phyloP scores from a whole-genome alignment of 2,888 invertebrate species.

The Icerya purchasi region DNA sequence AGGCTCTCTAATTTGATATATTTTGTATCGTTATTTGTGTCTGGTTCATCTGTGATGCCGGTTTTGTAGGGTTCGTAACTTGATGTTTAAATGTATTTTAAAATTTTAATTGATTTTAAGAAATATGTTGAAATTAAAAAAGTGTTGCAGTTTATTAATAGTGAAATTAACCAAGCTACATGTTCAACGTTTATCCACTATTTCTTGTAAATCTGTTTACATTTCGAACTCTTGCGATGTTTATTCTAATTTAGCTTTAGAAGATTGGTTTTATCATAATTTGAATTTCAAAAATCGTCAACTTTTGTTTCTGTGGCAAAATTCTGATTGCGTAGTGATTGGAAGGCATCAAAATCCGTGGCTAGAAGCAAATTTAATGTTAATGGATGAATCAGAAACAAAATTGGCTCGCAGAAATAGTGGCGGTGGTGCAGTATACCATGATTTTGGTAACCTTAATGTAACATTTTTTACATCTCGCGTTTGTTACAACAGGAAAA shows the following conservation, averaged over 20 bases:
- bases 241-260: slow-evolving; percentile 79
- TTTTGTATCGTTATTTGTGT: too few species aligned
- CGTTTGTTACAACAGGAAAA: slow-evolving; percentile 59
- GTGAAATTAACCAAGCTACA: too few species aligned
- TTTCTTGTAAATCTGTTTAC: slow-evolving; percentile 58
- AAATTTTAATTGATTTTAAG: too few species aligned
- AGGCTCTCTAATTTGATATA: too few species aligned
- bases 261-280: slow-evolving; percentile 86
- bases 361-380: slow-evolving; percentile 62
- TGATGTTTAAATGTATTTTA: too few species aligned
- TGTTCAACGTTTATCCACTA: too few species aligned
- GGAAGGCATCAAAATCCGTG: slow-evolving; percentile 96
- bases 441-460: slow-evolving; percentile 83
- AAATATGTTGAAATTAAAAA: too few species aligned
- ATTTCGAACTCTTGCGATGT: slow-evolving; percentile 81
- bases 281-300: slow-evolving; percentile 63
- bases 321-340: slow-evolving; percentile 82
- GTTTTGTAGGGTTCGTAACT: too few species aligned
- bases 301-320: slow-evolving; percentile 76
- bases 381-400: slow-evolving; percentile 42
- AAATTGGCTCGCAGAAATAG: slow-evolving; percentile 71
- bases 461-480: slow-evolving; percentile 74
- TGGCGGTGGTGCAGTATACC: slow-evolving; percentile 92
- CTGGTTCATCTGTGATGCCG: too few species aligned
- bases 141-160: too few species aligned